Evolutionary conservation across 2,113 vertebrate species (phyloP), one percentile per base, ranked within the genome.

Genomic region (Panthera uncia): DNA sequence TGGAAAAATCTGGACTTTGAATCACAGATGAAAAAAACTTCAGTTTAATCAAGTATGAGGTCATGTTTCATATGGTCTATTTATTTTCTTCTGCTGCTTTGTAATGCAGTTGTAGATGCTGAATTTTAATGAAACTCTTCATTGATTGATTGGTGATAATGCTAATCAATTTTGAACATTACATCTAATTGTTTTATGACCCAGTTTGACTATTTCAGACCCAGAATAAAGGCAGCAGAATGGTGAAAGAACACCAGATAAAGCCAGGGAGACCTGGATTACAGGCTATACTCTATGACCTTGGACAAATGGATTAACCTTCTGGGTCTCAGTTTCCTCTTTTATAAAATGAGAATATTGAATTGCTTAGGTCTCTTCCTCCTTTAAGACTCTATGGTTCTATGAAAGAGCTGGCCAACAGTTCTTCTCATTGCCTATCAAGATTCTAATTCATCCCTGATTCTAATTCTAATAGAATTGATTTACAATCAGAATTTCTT

Each of bases 21-120:
- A 89, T 65, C 27, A 84, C 7, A 15, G 27, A 55, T 66, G 33
- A 41, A 84, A 38, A 38, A 94, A 96, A 73, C 21, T 73, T 66
- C 25, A 65, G 7, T 71, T 83, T 48, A 88, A 36, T 93, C 29
- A 85, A 76, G 38, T 25, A 74, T 55, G 31, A 87, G 41, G 10
- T 87, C 89, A 55, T 8, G 12, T 57, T 50, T 57, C 71, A 65
- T 0, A 21, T 69, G 6, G 27, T 91, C 63, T 84, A 65, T 21
- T 92, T 82, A 81, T 48, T 92, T 97, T 83, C 88, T 94, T 91
- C 61, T 93, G 68, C n/a, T 87, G 27, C 41, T 97, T 94, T 74
- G 14, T 23, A 93, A 88, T 52, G 7, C 23, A 91, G 3, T 91
- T 86, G 55, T 68, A 85, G 94, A 68, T 78, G 36, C 19, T 91